phyloP scores from a whole-genome alignment of 2,888 invertebrate genomes.

The Anaspis maculata region DNA sequence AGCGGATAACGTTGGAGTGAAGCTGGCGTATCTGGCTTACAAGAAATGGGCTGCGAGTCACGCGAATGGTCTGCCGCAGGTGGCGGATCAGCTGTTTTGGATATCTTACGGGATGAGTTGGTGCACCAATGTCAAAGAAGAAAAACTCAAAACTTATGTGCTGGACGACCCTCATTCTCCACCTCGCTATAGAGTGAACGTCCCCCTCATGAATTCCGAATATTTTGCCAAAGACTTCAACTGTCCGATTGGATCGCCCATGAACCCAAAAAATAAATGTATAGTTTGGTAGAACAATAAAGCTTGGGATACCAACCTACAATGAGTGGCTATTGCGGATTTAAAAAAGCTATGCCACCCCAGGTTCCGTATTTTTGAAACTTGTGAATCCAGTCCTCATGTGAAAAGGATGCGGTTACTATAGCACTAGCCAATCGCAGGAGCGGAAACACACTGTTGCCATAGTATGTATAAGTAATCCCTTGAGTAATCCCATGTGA shows the following conservation, averaged over 20 bases:
- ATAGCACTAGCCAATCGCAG: too few species aligned
- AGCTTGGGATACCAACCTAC: too few species aligned
- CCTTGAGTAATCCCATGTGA: too few species aligned
- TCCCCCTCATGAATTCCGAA: conserved; percentile 51
- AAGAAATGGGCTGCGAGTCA: conserved; percentile 56
- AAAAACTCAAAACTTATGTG: conserved; percentile 59
- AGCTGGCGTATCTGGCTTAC: conserved; percentile 79
- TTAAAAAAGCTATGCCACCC: too few species aligned
- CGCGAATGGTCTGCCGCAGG: conserved; percentile 58
- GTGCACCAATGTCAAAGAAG: conserved; percentile 71
- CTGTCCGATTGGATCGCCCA: conserved; percentile 48
- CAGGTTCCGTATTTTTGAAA: too few species aligned
- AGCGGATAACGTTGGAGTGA: conserved; percentile 87
- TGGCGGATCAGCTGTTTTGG: conserved; percentile 68
- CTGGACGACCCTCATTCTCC: conserved; percentile 61
- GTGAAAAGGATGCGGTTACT: too few species aligned
- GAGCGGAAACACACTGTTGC: too few species aligned
- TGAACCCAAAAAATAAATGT: conserved; percentile 54
- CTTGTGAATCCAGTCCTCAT: too few species aligned
- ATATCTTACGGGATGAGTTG: conserved; percentile 74
- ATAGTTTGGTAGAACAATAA: conserved; percentile 54
- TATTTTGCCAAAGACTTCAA: conserved; percentile 52
- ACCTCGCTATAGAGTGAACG: conserved; percentile 46
- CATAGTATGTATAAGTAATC: too few species aligned
- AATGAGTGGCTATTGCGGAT: too few species aligned